Evolutionary conservation across 2,113 vertebrate genomes (phyloP).

Genomic region (Corvus hawaiiensis): DNA sequence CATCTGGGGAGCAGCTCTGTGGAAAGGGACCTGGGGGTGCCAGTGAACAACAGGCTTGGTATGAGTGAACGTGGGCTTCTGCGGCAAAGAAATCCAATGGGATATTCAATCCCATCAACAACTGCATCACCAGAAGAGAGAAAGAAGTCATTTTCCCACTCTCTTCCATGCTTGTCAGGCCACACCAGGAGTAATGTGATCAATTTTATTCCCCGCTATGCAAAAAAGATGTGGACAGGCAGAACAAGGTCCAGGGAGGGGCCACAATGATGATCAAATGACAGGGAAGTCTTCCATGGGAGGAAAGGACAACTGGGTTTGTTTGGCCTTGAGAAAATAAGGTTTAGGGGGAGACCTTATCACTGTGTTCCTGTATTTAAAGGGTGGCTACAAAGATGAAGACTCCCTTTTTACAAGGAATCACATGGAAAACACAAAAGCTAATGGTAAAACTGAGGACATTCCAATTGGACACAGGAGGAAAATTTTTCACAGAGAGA

Average conservation of each 20-base stretch:
- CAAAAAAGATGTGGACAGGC: not conserved
- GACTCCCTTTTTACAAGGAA: not conserved
- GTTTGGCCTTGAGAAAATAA: not conserved
- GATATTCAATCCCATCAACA: not conserved
- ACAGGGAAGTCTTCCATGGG: not conserved
- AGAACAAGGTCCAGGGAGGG: not conserved
- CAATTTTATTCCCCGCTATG: not conserved
- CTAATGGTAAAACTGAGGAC: not conserved
- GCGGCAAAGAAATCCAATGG: fast-evolving
- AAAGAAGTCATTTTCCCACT: not conserved
- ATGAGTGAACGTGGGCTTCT: not conserved
- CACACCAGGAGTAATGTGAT: not conserved
- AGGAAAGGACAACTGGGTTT: not conserved
- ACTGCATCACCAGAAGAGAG: not conserved
- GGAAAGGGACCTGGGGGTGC: not conserved
- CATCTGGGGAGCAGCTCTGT: not conserved
- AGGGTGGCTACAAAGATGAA: not conserved
- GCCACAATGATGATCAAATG: not conserved
- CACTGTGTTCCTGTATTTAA: not conserved
- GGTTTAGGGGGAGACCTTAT: not conserved
- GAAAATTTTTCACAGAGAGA: not conserved
- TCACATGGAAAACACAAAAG: not conserved
- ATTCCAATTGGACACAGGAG: not conserved
- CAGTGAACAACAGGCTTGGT: not conserved
- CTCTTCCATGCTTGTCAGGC: not conserved